Evolutionary conservation across 2,797 vertebrate species (phyloP).

Genomic region (Lacerta agilis): DNA sequence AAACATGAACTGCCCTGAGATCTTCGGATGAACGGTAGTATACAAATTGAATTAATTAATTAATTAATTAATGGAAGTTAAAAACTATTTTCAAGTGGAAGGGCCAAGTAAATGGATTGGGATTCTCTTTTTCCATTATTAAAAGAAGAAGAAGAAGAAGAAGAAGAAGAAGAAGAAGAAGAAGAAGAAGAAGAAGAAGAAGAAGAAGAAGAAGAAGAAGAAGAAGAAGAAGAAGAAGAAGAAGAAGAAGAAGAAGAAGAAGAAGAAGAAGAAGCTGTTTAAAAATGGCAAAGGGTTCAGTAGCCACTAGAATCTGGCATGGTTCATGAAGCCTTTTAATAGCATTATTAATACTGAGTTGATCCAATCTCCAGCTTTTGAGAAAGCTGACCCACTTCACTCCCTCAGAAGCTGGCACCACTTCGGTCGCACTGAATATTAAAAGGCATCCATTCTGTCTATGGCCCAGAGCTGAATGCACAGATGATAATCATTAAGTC

Average conservation of each 20-base stretch:
- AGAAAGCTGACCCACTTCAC: not conserved
- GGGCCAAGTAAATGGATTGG: no score
- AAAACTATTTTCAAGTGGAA: not conserved
- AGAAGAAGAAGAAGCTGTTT: no score
- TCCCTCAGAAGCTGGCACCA: not conserved
- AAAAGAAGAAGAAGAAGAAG: no score
- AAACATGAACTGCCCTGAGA: not conserved
- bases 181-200: no score
- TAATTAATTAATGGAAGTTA: no score
- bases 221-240: no score
- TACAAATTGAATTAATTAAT: no score
- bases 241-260: no score
- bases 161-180: no score
- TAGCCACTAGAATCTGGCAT: not conserved
- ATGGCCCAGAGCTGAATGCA: not conserved
- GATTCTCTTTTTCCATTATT: not conserved
- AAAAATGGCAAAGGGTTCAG: not conserved
- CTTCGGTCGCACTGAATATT: slow-evolving; percentile 19
- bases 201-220: no score
- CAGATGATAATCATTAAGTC: slow-evolving; percentile 23
- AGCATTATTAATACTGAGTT: slow-evolving; percentile 1
- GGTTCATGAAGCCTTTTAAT: slow-evolving; percentile 13
- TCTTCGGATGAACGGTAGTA: no score
- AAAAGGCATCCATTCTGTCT: not conserved
- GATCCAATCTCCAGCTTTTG: slow-evolving; percentile 7